phyloP scores from a whole-genome alignment of 2,797 vertebrate genomes.

The Lycodopsis pacificus region DNA sequence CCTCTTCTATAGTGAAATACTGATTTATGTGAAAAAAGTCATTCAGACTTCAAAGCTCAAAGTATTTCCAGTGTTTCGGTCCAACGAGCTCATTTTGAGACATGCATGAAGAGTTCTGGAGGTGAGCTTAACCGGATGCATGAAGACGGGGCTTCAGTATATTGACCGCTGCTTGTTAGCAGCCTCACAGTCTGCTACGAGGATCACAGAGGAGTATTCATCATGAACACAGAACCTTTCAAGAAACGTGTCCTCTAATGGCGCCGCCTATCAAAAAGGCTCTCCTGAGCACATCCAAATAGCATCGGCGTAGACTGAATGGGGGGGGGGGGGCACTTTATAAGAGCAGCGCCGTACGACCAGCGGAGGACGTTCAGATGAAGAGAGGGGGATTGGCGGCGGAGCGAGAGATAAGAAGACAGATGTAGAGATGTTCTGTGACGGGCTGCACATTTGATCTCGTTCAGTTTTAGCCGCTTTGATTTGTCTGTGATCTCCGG shows the following conservation, averaged over 20 bases:
- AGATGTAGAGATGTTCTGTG: constrained; percentile 57
- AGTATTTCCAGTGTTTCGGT: no score
- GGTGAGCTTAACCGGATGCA: no score
- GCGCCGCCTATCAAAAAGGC: constrained; percentile 54
- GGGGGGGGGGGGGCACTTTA: constrained; percentile 8
- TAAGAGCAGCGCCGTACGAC: constrained; percentile 36
- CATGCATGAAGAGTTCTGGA: no score
- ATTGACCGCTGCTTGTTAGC: no score
- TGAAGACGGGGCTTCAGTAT: no score
- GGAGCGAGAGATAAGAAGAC: constrained; percentile 52
- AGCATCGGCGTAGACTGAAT: constrained; percentile 37
- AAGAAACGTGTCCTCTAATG: constrained; percentile 31
- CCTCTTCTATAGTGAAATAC: no score
- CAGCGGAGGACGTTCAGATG: constrained; percentile 43
- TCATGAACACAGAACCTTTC: not conserved
- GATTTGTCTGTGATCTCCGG: constrained; percentile 73
- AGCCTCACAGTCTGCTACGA: no score
- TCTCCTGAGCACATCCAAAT: constrained; percentile 42
- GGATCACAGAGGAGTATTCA: constrained; percentile 9
- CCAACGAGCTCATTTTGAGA: no score
- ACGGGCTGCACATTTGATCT: constrained; percentile 73
- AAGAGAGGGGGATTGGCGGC: constrained; percentile 36
- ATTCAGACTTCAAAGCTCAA: no score
- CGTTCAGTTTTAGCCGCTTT: constrained; percentile 67
- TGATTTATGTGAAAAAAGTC: no score